Conservation (phyloP, 2,113 vertebrate species). For the Ammodytes marinus region DNA sequence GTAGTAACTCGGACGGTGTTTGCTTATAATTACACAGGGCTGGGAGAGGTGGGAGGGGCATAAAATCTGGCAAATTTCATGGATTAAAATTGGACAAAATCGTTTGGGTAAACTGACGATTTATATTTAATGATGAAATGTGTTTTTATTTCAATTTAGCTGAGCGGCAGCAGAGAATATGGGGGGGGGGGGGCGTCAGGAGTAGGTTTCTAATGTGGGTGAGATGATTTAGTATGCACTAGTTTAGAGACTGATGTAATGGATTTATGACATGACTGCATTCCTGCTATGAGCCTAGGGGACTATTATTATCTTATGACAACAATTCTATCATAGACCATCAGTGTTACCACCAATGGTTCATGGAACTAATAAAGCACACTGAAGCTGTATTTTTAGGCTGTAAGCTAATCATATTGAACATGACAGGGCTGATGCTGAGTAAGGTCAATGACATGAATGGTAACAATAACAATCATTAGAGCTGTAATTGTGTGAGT, state of each 20-base stretch:
- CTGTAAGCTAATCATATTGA: neutral
- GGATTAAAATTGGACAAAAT: conserved; percentile 80
- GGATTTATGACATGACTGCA: conserved; percentile 23
- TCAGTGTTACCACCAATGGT: neutral
- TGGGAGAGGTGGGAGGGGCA: conserved; percentile 45
- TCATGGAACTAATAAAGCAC: neutral
- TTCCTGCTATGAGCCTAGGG: conserved; percentile 38
- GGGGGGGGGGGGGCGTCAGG: conserved; percentile 37
- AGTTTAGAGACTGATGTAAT: conserved; percentile 50
- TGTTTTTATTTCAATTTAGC: conserved; percentile 69
- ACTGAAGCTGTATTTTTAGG: neutral
- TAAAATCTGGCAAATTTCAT: conserved; percentile 85
- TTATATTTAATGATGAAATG: conserved; percentile 74
- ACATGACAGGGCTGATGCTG: neutral
- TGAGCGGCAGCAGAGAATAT: conserved; percentile 46
- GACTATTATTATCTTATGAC: conserved; percentile 35
- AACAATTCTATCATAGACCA: conserved; percentile 28
- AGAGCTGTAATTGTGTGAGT: neutral
- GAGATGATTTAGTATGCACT: conserved; percentile 60
- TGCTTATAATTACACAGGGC: conserved; percentile 77
- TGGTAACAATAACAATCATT: neutral
- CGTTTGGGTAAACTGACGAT: conserved; percentile 69
- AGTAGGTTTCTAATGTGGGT: conserved; percentile 34
- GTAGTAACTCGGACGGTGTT: conserved; percentile 68
- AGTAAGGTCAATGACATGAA: neutral